Evolutionary conservation across 2,888 invertebrate genomes (phyloP), one percentile per base, ranked within the genome.

Genomic region (Oithona nana): DNA sequence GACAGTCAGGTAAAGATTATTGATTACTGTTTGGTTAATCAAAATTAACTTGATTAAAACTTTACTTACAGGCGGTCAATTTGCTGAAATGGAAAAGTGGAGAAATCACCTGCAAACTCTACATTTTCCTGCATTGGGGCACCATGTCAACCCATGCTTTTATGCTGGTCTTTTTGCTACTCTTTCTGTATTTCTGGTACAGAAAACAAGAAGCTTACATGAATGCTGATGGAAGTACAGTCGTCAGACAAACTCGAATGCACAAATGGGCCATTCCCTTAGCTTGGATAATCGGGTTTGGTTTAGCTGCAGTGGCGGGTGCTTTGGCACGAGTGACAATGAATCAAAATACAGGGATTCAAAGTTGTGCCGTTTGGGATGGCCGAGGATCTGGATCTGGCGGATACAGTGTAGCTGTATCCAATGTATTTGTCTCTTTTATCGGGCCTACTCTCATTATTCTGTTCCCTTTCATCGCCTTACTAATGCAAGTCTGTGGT

Each of bases 261-360:
- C 62, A 62, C 48, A 62, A 62, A 56, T 62, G 62, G 62, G 26
- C 54, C 24, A 62, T 62, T 28, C 62, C 62, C 3, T 48, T 62
- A 16, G 48, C 54, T 20, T 55, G 56, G 52, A 56, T 62, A 1
- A 56, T 62, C 22, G 62, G 62, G 16, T 28, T 62, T 26, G 54
- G 62, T 22, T 22, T 62, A 20, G 52, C 62, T n/a, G 26, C 57
- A 13, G 56, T 56, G 1, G 62, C 62, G 2, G 62, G 62, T 39
- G 55, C 62, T n/a, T n/a, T 62, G 16, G 55, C 62, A 8, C 39
- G 22, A n/a, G 48, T 28, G 24, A 49, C 22, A 6, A 22, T 48
- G 13, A 59, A 59, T 28, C 49, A 22, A 4, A 49, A 28, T 26
- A 59, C 31, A 13, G 57, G 57, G 2, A 39, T 57, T 31, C 48